Percentiles rank a stretch among this genome's conserved stretches.
Conservation (phyloP, 2,888 invertebrate genomes). For the Cylloceria caligata region DNA sequence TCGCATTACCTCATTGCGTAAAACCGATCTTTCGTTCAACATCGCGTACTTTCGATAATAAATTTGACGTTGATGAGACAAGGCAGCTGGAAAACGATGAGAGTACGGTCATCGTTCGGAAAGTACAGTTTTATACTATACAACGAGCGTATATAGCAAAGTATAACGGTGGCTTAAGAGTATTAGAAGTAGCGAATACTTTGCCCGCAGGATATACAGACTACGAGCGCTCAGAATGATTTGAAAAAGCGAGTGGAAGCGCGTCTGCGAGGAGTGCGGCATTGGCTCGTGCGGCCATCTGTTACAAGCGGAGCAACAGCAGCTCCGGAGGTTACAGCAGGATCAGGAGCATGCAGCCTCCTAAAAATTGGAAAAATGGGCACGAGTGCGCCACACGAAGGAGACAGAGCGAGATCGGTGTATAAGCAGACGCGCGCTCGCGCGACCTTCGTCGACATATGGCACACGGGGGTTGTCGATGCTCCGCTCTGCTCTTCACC, state of each 20-base stretch:
- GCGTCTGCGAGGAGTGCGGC: slow-evolving; percentile 25
- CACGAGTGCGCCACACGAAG: slow-evolving; percentile 54
- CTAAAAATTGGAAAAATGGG: slow-evolving; percentile 78
- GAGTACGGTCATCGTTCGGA: slow-evolving; percentile 27
- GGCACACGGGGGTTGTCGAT: slow-evolving; percentile 76
- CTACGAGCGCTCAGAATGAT: slow-evolving; percentile 40
- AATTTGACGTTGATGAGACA: slow-evolving; percentile 58
- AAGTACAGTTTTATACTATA: background rate
- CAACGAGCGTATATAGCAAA: background rate
- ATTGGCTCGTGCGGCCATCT: slow-evolving; percentile 76
- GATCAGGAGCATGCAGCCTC: slow-evolving; percentile 51
- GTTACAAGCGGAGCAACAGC: slow-evolving; percentile 68
- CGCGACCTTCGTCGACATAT: slow-evolving; percentile 77
- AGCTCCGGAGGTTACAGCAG: slow-evolving; percentile 45
- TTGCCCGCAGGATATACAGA: slow-evolving; percentile 9
- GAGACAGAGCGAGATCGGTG: slow-evolving; percentile 35
- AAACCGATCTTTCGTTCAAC: slow-evolving; percentile 10
- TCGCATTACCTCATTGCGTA: background rate
- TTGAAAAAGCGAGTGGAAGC: slow-evolving; percentile 61
- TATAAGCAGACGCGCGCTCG: slow-evolving; percentile 58
- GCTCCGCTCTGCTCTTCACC: slow-evolving; percentile 50
- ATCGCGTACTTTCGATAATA: slow-evolving; percentile 43
- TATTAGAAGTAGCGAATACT: slow-evolving; percentile 15
- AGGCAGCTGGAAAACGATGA: slow-evolving; percentile 56
- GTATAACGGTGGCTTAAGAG: slow-evolving; percentile 38